These are phyloP conservation scores for Idris sp. DNA, from an alignment of 1,140 invertebrate species.

Conservation along the genomic window DNA sequence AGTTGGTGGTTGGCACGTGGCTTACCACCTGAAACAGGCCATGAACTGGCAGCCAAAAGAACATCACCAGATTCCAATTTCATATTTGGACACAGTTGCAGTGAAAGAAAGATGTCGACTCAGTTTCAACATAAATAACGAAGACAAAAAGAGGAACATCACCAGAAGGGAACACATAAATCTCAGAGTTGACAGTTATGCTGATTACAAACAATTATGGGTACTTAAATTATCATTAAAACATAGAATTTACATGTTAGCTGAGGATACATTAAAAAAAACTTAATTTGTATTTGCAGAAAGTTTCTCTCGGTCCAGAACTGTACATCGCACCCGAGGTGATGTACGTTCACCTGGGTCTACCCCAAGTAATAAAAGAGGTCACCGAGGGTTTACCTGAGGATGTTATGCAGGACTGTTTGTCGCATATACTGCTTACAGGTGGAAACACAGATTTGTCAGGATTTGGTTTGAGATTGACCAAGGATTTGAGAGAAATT, in stretches of 20 bases:
- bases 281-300: conserved; percentile 58
- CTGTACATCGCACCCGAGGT: conserved; percentile 78
- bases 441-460: conserved; percentile 78
- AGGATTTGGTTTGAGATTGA: conserved; percentile 76
- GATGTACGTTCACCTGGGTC: conserved; percentile 77
- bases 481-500: conserved; percentile 75
- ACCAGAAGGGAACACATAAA: conserved; percentile 72
- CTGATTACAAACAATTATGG: conserved; percentile 74
- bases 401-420: conserved; percentile 74
- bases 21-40: conserved; percentile 77
- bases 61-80: conserved; percentile 76
- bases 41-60: conserved; percentile 77
- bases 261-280: too few species aligned
- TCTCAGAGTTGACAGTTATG: conserved; percentile 73
- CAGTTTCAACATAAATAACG: conserved; percentile 76
- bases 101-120: conserved; percentile 78
- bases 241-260: too few species aligned
- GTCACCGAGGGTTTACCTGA: conserved; percentile 74
- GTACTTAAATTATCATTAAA: conserved; percentile 61
- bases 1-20: conserved; percentile 78
- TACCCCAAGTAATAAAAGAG: conserved; percentile 77
- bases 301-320: conserved; percentile 76
- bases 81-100: conserved; percentile 75
- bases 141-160: conserved; percentile 65
- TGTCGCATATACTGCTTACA: conserved; percentile 78